Conservation (phyloP, 2,113 vertebrate genomes). For the Lathamus discolor region DNA sequence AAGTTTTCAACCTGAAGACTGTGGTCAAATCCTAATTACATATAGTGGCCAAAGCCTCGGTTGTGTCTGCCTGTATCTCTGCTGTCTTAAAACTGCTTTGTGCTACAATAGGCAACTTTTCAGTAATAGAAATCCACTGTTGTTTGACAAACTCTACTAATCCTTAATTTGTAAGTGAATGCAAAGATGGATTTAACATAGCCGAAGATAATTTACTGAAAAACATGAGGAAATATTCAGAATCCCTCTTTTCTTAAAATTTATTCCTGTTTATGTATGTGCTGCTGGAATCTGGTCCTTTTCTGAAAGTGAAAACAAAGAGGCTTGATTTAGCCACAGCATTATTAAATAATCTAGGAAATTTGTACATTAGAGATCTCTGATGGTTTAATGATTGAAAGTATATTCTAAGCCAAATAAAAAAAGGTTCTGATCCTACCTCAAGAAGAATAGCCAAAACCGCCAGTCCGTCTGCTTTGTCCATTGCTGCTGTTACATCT, state of each 20-base stretch:
- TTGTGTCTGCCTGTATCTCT: neutral
- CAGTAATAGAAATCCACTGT: neutral
- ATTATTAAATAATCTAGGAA: neutral
- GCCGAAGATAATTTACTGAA: neutral
- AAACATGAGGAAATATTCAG: neutral
- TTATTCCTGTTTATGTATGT: neutral
- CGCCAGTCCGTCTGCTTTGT: conserved; percentile 87
- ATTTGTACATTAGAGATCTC: neutral
- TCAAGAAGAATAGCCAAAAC: conserved; percentile 91
- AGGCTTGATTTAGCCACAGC: neutral
- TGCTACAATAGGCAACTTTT: neutral
- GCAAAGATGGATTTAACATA: neutral
- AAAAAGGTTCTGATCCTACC: conserved; percentile 73
- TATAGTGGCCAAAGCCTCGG: neutral
- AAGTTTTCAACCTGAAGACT: neutral
- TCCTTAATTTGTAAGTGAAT: neutral
- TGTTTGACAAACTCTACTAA: neutral
- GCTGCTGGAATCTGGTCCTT: neutral
- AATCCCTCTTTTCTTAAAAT: neutral
- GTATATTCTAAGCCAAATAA: neutral
- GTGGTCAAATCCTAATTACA: neutral
- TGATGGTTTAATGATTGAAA: neutral
- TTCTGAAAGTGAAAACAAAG: neutral
- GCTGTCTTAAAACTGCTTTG: neutral
- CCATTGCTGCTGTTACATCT: conserved; percentile 78